Conservation (phyloP, 2,797 vertebrate species). For the Lycodopsis pacificus region DNA sequence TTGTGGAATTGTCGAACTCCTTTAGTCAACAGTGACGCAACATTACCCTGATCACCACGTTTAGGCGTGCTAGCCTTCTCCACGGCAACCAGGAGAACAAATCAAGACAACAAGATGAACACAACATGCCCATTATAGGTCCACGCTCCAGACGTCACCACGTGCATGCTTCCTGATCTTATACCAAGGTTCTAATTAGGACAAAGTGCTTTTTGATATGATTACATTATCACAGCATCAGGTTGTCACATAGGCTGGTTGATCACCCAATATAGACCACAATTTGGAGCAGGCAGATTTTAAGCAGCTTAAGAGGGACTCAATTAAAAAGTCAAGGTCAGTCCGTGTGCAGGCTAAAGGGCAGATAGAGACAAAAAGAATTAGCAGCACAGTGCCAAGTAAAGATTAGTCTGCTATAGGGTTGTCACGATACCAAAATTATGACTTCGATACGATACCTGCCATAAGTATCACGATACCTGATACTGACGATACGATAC, state of each 20-base stretch:
- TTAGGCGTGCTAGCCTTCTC: not conserved
- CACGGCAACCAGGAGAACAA: not conserved
- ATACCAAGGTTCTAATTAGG: constrained; percentile 16
- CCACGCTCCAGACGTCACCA: constrained; percentile 15
- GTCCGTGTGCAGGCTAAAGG: not conserved
- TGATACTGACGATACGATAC: no score
- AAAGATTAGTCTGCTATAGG: not conserved
- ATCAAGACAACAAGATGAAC: not conserved
- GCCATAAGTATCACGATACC: no score
- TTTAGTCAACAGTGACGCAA: not conserved
- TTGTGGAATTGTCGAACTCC: not conserved
- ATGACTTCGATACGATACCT: no score
- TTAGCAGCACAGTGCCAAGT: constrained; percentile 19
- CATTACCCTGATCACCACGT: not conserved
- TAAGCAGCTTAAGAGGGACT: constrained; percentile 62
- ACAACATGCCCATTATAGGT: constrained; percentile 3
- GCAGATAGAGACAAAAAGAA: constrained; percentile 11
- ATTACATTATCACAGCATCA: constrained; percentile 19
- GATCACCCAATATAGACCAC: not conserved
- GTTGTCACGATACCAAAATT: no score
- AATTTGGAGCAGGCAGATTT: constrained; percentile 24
- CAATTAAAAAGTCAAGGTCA: constrained; percentile 48
- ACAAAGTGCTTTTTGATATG: constrained; percentile 7
- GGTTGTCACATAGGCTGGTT: not conserved
- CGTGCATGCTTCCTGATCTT: constrained; percentile 8